phyloP scores from a whole-genome alignment of 2,888 invertebrate genomes.

The Ypsolopha scabrella region DNA sequence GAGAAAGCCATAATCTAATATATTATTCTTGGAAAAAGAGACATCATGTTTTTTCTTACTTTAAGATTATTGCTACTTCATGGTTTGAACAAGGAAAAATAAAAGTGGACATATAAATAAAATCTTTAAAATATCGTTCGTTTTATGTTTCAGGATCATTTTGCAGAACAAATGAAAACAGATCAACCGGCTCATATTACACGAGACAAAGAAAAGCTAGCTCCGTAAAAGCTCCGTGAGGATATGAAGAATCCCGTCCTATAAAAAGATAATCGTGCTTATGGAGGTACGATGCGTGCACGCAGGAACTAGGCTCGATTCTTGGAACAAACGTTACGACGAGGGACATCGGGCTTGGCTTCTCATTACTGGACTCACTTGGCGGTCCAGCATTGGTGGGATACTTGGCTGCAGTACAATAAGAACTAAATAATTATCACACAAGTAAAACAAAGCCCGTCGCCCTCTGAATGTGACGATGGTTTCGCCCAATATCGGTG shows the following conservation, averaged over 20 bases:
- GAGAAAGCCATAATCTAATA: neutral
- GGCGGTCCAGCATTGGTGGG: no score
- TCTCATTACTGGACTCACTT: no score
- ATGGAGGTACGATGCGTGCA: neutral
- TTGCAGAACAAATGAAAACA: neutral
- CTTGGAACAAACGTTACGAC: neutral
- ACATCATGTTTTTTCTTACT: neutral
- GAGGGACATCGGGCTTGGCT: neutral
- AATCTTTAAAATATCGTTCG: neutral
- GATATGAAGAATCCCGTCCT: slow-evolving; percentile 18
- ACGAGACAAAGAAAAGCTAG: neutral
- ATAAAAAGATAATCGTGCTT: slow-evolving; percentile 15
- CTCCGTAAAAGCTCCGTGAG: neutral
- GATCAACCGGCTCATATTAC: neutral
- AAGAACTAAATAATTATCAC: no score
- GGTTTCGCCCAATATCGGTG: no score
- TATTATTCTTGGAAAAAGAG: neutral
- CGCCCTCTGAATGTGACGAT: no score
- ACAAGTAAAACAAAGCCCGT: no score
- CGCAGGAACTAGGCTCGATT: neutral
- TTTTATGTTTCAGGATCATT: neutral
- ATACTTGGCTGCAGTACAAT: no score
- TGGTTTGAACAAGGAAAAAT: no score
- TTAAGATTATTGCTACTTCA: no score
- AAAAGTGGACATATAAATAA: neutral